Evolutionary conservation across 2,113 vertebrate species (phyloP), one percentile per base, ranked within the genome.

Genomic region (Crotalus tigris): DNA sequence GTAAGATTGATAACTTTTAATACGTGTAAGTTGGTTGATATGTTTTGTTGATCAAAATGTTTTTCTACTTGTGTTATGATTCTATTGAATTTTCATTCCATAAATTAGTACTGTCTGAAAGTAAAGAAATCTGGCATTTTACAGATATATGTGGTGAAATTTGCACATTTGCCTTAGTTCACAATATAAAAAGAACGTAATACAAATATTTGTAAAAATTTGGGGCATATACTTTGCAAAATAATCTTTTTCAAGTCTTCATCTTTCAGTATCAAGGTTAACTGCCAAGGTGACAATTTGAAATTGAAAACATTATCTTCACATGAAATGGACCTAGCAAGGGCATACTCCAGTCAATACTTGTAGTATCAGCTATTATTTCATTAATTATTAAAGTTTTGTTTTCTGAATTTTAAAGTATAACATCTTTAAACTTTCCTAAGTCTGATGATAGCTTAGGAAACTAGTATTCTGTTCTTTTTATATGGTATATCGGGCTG

Each of bases 1-100:
- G 98, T 98, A 97, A 97, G 87, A 92, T 1, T 95, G 94, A 97
- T 93, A 93, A 69, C 61, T 75, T 81, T 87, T 92, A 88, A 87
- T 94, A 91, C 95, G 88, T 24, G 61, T 94, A 69, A 51, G 24
- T 90, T 55, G 88, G 9, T 46, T 95, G 59, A 24, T 44, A 1
- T 21, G 12, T 23, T 21, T 13, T 87, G 10, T 15, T 57, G 69
- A 88, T 0, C 1, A 12, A 26, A 53, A 7, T 90, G 1, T 75
- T 81, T 93, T 81, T 90, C 26, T 49, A 5, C 23, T 23, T 64
- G 61, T 23, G 92, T 9, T 91, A 90, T 55, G 87, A 90, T 75
- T 23, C 1, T 44, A 15, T 75, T 87, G 17, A 53, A 51, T 94
- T 92, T 85, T 95, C 91, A 26, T 87, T 81, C 89, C 46, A 92